These are phyloP conservation scores for Fukomys damarensis DNA, from an alignment of 2,113 vertebrate species.

Conservation along the genomic window DNA sequence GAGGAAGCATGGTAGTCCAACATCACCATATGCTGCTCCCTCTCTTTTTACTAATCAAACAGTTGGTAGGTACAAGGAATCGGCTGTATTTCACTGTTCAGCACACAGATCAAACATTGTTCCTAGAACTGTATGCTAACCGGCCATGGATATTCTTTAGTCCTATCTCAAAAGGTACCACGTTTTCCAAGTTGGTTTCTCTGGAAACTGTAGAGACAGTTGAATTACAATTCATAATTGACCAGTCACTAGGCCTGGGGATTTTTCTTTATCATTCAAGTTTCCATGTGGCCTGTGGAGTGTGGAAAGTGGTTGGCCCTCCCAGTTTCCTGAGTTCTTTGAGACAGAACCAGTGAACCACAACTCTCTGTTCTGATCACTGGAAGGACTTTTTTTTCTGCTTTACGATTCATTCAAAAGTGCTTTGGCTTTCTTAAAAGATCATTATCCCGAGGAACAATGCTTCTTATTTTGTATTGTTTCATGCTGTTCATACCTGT, in stretches of 20 bases:
- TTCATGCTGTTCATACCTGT: slow-evolving; percentile 68
- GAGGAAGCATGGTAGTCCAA: background rate
- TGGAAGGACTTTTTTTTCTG: slow-evolving; percentile 35
- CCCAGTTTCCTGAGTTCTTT: slow-evolving; percentile 77
- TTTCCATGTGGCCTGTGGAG: slow-evolving; percentile 65
- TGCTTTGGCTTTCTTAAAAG: slow-evolving; percentile 64
- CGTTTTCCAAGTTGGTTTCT: slow-evolving; percentile 72
- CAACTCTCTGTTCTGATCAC: slow-evolving; percentile 68
- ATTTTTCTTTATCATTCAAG: slow-evolving; percentile 40
- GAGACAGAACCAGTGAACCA: slow-evolving; percentile 73
- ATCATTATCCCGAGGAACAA: slow-evolving; percentile 48
- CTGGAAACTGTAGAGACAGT: slow-evolving; percentile 67
- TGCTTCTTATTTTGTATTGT: slow-evolving; percentile 34
- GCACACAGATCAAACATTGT: slow-evolving; percentile 54
- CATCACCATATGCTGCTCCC: background rate
- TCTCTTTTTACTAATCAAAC: slow-evolving; percentile 31
- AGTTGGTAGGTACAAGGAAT: slow-evolving; percentile 22
- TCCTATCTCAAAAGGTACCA: slow-evolving; percentile 67
- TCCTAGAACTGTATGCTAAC: slow-evolving; percentile 50
- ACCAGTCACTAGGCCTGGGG: slow-evolving; percentile 46
- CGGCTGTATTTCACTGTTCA: background rate
- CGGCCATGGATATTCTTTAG: slow-evolving; percentile 46
- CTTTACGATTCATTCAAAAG: slow-evolving; percentile 63
- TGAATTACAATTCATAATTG: slow-evolving; percentile 75
- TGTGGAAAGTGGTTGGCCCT: slow-evolving; percentile 58